These are phyloP conservation scores for Pollenia amentaria DNA, from an alignment of 2,888 invertebrate genomes.

Conservation along the genomic window DNA sequence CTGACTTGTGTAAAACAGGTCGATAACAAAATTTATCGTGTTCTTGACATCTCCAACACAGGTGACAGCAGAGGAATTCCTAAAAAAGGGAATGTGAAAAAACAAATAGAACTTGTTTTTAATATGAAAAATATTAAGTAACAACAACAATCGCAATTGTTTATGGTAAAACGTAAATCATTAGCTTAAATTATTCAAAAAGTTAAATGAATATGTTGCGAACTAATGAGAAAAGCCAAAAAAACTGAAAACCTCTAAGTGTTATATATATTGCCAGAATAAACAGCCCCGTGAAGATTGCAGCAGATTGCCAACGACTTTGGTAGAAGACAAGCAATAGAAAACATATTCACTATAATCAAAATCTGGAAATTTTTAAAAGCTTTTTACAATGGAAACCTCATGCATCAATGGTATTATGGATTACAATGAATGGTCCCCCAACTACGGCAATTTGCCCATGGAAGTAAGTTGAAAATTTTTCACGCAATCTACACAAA, in stretches of 20 bases:
- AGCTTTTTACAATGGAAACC: conserved; percentile 50
- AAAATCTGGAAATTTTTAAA: neutral
- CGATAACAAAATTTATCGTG: conserved; percentile 22
- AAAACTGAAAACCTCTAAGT: conserved; percentile 3
- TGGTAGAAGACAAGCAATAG: neutral
- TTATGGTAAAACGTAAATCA: conserved; percentile 4
- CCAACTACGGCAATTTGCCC: conserved; percentile 82
- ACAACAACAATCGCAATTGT: conserved; percentile 47
- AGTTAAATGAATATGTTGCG: conserved; percentile 30
- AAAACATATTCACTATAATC: neutral
- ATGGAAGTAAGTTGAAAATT: conserved; percentile 80
- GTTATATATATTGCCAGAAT: neutral
- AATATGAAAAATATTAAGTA: conserved; percentile 57
- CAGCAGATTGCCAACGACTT: neutral
- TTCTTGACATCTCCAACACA: conserved; percentile 11
- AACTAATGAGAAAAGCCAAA: conserved; percentile 24
- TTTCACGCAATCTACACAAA: neutral
- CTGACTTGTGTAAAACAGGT: neutral
- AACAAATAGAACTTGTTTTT: conserved; percentile 47
- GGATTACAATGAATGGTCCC: conserved; percentile 76
- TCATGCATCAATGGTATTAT: neutral
- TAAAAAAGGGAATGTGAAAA: conserved; percentile 27
- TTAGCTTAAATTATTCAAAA: conserved; percentile 3
- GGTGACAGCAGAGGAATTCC: conserved; percentile 15
- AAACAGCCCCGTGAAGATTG: neutral